Conservation (phyloP, 2,888 invertebrate species). For the Opisthograptis luteolata region DNA sequence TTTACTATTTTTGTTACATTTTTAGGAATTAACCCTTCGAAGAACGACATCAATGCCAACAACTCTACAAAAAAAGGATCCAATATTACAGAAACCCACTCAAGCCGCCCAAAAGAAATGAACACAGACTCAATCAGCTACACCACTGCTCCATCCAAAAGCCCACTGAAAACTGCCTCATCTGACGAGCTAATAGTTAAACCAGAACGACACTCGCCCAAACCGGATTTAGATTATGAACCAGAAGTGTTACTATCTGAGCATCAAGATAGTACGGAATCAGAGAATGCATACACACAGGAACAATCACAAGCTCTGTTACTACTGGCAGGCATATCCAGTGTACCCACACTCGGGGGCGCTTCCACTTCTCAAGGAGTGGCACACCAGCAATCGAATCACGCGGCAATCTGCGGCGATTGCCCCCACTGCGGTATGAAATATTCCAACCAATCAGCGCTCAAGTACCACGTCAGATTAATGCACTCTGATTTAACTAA, state of each 20-base stretch:
- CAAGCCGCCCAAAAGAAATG: conserved; percentile 62
- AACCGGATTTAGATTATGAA: conserved; percentile 76
- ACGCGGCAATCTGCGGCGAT: conserved; percentile 84
- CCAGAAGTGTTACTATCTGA: conserved; percentile 78
- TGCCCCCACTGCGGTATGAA: conserved; percentile 88
- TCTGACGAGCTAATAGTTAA: conserved; percentile 69
- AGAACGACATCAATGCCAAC: conserved; percentile 67
- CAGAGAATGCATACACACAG: conserved; percentile 62
- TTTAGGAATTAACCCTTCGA: conserved; percentile 78
- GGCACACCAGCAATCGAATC: conserved; percentile 74
- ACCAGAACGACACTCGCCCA: conserved; percentile 75
- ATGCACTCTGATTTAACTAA: conserved; percentile 88
- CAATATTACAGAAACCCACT: conserved; percentile 60
- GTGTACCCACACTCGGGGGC: conserved; percentile 59
- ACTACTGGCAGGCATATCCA: conserved; percentile 72
- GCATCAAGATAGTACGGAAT: conserved; percentile 70
- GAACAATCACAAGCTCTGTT: conserved; percentile 73
- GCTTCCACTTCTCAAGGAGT: conserved; percentile 74
- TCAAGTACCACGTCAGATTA: conserved; percentile 87
- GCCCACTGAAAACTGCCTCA: conserved; percentile 58
- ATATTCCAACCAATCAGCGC: conserved; percentile 88
- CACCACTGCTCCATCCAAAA: conserved; percentile 59
- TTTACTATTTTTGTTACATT: conserved; percentile 24
- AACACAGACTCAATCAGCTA: conserved; percentile 57
- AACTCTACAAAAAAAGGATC: conserved; percentile 65